These are phyloP conservation scores for Ia io DNA, from an alignment of 2,113 vertebrate genomes.

Conservation along the genomic window DNA sequence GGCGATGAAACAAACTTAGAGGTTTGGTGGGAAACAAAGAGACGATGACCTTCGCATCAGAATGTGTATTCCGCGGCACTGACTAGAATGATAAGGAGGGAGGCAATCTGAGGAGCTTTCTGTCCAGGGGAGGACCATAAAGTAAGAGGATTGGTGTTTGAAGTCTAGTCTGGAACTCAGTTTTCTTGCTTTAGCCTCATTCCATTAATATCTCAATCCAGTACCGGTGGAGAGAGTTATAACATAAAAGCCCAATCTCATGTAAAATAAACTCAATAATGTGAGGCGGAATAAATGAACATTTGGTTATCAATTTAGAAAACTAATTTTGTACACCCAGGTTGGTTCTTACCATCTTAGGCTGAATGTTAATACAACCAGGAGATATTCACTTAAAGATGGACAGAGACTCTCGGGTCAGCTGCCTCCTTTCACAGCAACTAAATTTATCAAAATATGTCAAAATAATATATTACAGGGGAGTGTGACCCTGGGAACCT, in stretches of 20 bases:
- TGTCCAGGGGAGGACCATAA: background rate
- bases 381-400: constrained; percentile 13
- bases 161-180: background rate
- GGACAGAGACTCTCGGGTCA: constrained; percentile 20
- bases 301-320: constrained; percentile 8
- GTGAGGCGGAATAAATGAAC: background rate
- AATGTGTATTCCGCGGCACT: background rate
- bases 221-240: background rate
- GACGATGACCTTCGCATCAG: background rate
- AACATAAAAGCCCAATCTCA: background rate
- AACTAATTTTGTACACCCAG: background rate
- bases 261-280: background rate
- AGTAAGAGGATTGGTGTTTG: background rate
- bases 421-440: constrained; percentile 46
- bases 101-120: background rate
- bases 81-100: background rate
- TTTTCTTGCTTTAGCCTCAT: background rate
- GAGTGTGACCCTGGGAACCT: constrained; percentile 54
- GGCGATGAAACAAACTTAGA: background rate
- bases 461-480: constrained; percentile 48
- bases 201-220: background rate
- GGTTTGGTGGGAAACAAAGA: background rate
- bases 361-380: constrained; percentile 33
- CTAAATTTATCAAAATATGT: constrained; percentile 64
- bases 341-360: background rate